Percentiles rank a stretch among this genome's conserved stretches.
These are phyloP conservation scores for Clinocottus analis DNA, from an alignment of 2,113 vertebrate genomes.

Conservation along the genomic window DNA sequence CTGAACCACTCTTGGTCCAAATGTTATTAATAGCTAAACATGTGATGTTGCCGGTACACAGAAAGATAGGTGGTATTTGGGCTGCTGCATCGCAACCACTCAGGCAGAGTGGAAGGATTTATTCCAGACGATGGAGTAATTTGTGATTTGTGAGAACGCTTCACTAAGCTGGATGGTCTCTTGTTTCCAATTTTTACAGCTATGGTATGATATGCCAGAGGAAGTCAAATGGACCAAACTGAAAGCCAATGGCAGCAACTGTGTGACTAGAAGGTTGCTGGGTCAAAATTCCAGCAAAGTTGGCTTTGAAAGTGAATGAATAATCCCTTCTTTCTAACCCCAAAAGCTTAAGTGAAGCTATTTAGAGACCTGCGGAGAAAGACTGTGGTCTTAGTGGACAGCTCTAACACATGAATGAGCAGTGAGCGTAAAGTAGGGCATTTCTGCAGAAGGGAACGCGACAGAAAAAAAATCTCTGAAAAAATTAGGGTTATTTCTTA, in stretches of 20 bases:
- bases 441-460: slow-evolving; percentile 29
- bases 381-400: slow-evolving; percentile 65
- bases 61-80: slow-evolving; percentile 36
- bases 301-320: slow-evolving; percentile 65
- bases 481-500: slow-evolving; percentile 14
- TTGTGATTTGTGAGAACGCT: slow-evolving; percentile 55
- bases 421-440: slow-evolving; percentile 49
- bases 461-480: slow-evolving; percentile 20
- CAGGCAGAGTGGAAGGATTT: slow-evolving; percentile 48
- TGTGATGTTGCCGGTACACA: slow-evolving; percentile 27
- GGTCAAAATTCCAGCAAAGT: slow-evolving; percentile 57
- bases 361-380: slow-evolving; percentile 66
- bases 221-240: slow-evolving; percentile 47
- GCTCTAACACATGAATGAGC: slow-evolving; percentile 56
- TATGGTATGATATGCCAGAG: slow-evolving; percentile 31
- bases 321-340: slow-evolving; percentile 67
- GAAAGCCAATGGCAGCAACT: slow-evolving; percentile 30
- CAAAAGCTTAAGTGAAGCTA: slow-evolving; percentile 68
- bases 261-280: slow-evolving; percentile 47
- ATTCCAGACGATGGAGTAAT: slow-evolving; percentile 57
- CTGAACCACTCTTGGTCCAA: slow-evolving; percentile 24
- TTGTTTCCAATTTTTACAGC: slow-evolving; percentile 47
- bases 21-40: slow-evolving; percentile 45
- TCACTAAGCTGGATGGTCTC: slow-evolving; percentile 40
- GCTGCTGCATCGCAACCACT: slow-evolving; percentile 33